Percentiles rank a stretch among this genome's conserved stretches.
These are phyloP conservation scores for Ivindomyrus marchei DNA, from an alignment of 2,113 vertebrate species.

Conservation along the genomic window DNA sequence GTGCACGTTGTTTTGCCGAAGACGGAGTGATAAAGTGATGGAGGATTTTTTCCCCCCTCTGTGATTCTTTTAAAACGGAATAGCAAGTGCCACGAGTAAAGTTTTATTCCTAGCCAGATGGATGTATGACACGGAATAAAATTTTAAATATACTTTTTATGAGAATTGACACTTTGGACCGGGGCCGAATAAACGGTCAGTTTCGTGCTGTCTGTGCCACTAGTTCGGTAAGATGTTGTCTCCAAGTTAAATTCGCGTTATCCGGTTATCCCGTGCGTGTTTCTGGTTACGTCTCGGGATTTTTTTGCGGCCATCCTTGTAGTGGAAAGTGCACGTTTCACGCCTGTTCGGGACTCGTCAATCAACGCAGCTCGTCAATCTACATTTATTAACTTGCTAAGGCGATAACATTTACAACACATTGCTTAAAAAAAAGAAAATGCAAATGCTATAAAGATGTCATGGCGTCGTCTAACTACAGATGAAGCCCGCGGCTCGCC, in stretches of 20 bases:
- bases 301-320: not conserved
- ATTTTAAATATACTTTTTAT: not conserved
- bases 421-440: not conserved
- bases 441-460: not conserved
- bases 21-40: constrained; percentile 9
- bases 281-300: not conserved
- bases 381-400: not conserved
- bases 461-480: constrained; percentile 8
- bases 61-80: not conserved
- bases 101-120: not conserved
- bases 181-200: not conserved
- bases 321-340: not conserved
- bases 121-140: not conserved
- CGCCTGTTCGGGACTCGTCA: not conserved
- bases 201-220: not conserved
- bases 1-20: constrained; percentile 9
- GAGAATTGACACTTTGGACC: not conserved
- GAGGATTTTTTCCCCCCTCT: not conserved
- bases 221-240: not conserved
- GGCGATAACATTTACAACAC: not conserved
- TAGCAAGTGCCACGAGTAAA: not conserved
- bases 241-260: not conserved
- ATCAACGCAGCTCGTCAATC: not conserved
- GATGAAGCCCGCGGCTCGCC: not conserved
- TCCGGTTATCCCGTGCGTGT: not conserved